A percentile compares a stretch with the other conserved stretches of the same genome.
Conservation (phyloP, 2,888 invertebrate genomes). For the Aleiodes leptofemur region DNA sequence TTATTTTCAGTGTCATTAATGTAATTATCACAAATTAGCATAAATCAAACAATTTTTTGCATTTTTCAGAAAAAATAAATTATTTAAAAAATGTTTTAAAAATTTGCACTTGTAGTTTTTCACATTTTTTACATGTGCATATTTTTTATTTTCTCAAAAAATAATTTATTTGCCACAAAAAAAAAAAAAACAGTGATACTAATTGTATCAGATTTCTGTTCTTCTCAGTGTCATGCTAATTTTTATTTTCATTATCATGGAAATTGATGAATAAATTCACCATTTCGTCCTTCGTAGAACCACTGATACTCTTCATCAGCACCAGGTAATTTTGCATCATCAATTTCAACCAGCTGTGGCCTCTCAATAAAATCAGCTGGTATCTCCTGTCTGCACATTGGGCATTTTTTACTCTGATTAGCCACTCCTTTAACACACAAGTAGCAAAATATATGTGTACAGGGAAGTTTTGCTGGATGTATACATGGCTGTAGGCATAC, state of each 20-base stretch:
- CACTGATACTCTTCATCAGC: slow-evolving; percentile 88
- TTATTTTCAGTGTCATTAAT: too few species aligned
- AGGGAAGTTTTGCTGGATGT: slow-evolving; percentile 94
- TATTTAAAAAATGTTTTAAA: too few species aligned
- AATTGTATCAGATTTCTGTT: too few species aligned
- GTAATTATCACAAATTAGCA: too few species aligned
- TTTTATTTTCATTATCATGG: slow-evolving; percentile 2
- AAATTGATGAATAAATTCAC: slow-evolving; percentile 76
- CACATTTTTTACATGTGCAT: too few species aligned
- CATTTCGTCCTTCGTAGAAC: slow-evolving; percentile 97
- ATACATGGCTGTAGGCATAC: slow-evolving; percentile 93
- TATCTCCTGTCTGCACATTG: slow-evolving; percentile 94
- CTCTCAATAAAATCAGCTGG: slow-evolving; percentile 92
- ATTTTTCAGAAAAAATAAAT: too few species aligned
- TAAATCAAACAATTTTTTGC: too few species aligned
- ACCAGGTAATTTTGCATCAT: slow-evolving; percentile 75
- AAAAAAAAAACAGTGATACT: too few species aligned
- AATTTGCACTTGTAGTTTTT: too few species aligned
- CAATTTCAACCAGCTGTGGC: slow-evolving; percentile 84
- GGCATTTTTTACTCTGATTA: slow-evolving; percentile 91
- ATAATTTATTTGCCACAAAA: too few species aligned
- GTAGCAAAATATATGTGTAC: slow-evolving; percentile 97
- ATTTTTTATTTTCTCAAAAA: too few species aligned
- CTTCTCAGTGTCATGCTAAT: too few species aligned
- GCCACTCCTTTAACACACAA: slow-evolving; percentile 95